A percentile compares a stretch with the other conserved stretches of the same genome.
phyloP scores from a whole-genome alignment of 2,797 vertebrate genomes.

The Argentina silus region DNA sequence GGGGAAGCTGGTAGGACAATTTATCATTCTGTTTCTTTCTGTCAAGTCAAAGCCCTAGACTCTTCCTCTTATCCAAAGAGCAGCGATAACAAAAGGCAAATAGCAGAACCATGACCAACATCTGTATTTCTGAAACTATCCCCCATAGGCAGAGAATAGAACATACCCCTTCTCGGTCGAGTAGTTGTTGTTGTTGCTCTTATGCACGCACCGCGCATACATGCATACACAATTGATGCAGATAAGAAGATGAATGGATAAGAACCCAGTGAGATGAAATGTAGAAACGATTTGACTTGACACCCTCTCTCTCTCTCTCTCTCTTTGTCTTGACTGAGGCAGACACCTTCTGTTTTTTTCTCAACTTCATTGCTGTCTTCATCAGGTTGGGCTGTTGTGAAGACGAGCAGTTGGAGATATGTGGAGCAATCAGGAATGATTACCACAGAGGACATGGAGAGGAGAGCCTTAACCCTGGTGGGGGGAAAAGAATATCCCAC shows the following conservation, averaged over 20 bases:
- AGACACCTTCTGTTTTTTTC: not conserved
- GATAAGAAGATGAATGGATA: constrained; percentile 71
- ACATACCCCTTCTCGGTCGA: constrained; percentile 60
- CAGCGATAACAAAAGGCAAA: constrained; percentile 65
- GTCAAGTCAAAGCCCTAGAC: constrained; percentile 68
- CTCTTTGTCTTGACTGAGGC: constrained; percentile 44
- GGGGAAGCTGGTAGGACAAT: constrained; percentile 66
- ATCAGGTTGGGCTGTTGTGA: constrained; percentile 45
- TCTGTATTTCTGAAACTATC: constrained; percentile 69
- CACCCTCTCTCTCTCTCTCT: constrained; percentile 13
- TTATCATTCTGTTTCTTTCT: constrained; percentile 72
- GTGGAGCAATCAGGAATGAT: constrained; percentile 59
- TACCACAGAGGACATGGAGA: constrained; percentile 47
- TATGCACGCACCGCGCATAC: constrained; percentile 44
- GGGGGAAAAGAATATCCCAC: constrained; percentile 33
- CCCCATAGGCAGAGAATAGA: constrained; percentile 64
- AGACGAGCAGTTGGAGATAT: constrained; percentile 47
- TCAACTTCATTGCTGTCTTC: constrained; percentile 52
- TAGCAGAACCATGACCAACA: constrained; percentile 64
- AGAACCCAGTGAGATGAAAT: constrained; percentile 70
- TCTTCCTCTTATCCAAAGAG: constrained; percentile 60
- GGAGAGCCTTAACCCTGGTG: constrained; percentile 28
- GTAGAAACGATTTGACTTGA: constrained; percentile 74
- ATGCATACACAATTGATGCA: constrained; percentile 54
- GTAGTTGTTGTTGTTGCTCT: constrained; percentile 42